A percentile compares a stretch with the other conserved stretches of the same genome.
These are phyloP conservation scores for Drosophila murphyi DNA, from an alignment of 1,140 invertebrate genomes.

Conservation along the genomic window DNA sequence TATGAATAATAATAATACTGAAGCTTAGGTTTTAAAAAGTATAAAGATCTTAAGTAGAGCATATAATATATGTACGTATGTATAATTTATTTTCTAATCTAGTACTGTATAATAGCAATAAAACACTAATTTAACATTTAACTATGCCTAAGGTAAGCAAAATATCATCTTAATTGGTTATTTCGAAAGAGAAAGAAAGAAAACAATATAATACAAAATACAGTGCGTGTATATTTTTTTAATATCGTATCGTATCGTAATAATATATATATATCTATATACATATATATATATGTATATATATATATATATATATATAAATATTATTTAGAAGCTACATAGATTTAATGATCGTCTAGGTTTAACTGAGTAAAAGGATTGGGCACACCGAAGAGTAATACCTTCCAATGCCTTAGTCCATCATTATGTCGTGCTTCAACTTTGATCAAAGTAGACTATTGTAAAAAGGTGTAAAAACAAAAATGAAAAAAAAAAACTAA, in stretches of 20 bases:
- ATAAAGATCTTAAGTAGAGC: slow-evolving; percentile 47
- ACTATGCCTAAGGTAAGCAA: slow-evolving; percentile 19
- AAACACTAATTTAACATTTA: slow-evolving; percentile 28
- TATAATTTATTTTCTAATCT: slow-evolving; percentile 47
- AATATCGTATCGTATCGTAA: slow-evolving; percentile 30
- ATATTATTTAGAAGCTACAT: slow-evolving; percentile 28
- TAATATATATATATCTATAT: slow-evolving; percentile 1
- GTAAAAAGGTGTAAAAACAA: slow-evolving; percentile 30
- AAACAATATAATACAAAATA: slow-evolving; percentile 44
- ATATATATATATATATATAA: background rate
- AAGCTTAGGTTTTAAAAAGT: slow-evolving; percentile 34
- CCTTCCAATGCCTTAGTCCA: background rate
- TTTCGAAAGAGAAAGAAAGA: slow-evolving; percentile 24
- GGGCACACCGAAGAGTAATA: slow-evolving; percentile 9
- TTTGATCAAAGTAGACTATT: slow-evolving; percentile 16
- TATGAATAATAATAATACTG: slow-evolving; percentile 22
- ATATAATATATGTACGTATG: slow-evolving; percentile 47
- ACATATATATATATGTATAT: background rate
- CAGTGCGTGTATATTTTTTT: slow-evolving; percentile 45
- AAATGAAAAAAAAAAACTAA: background rate
- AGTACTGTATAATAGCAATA: slow-evolving; percentile 44
- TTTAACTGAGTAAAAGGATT: slow-evolving; percentile 13
- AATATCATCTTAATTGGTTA: slow-evolving; percentile 28
- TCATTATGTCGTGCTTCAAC: background rate
- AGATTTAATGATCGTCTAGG: slow-evolving; percentile 9